Base-by-base conservation (phyloP, 2,113 vertebrate genomes). In the Podarcis muralis region DNA sequence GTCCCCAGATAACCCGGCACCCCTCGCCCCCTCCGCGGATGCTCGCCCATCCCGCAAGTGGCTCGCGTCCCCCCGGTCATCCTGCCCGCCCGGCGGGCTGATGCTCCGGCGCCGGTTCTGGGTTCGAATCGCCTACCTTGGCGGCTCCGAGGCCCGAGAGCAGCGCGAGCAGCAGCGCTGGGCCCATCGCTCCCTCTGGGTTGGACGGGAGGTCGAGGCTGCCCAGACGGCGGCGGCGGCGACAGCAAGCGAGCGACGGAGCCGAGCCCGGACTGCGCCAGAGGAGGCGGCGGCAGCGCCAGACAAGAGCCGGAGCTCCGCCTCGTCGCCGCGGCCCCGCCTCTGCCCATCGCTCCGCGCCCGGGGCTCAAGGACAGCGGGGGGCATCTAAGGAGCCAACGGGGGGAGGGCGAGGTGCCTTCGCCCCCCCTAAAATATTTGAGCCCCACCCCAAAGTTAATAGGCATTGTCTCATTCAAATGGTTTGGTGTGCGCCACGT, bases 91-190 rank as follows among this genome's bases (percentile, higher is more conserved):
- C 6, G 35, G 32, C 27, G 16, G 3, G 25, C 37, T 77, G 8
- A 11, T 30, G 25, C 25, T 15, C 74, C 2, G 13, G 48, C 30
- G 0, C 8, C 22, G 30, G 48, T 9, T 7, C 57, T 30, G 77
- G 53, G 32, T 62, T 40, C 79, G 69, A 30, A 25, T 53, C 57
- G 22, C 86, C 81, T 88, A 88, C 87, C 87, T 88, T 88, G 87
- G 87, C 81, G 81, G 87, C 87, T 88, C 87, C 87, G 81, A 88
- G 87, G 87, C 81, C 75, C 87, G 87, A 88, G 82, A 88, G 87
- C 87, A 84, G 87, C 87, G 87, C 87, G 43, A 88, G 87, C 87
- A 88, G 81, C 87, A 88, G 87, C 87, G 87, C 81, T 72, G 87
- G 87, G 87, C 87, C 87, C 87, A 88, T 88, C 87, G 81, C 81